Evolutionary conservation across 2,113 vertebrate genomes (phyloP), one percentile per base, ranked within the genome.

Genomic region (Apus apus): DNA sequence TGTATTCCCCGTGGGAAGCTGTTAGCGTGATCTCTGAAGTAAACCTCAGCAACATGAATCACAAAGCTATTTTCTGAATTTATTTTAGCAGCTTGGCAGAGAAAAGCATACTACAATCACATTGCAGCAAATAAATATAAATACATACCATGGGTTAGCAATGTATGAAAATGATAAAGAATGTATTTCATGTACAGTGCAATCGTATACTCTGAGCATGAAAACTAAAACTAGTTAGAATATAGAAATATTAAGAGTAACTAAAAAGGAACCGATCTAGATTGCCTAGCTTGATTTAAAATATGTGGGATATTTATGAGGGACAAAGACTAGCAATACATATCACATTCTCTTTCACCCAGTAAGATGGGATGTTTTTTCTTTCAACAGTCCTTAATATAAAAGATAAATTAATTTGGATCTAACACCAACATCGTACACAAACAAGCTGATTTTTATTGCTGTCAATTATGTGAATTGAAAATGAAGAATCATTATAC

Each of bases 11-110:
- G 18, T 79, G 25, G 32, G 36, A 94, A 76, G 25, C 27, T 93
- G 50, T 25, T 89, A 90, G 25, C 9, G 20, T 65, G 50, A 61
- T 65, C n/a, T 70, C 71, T 62, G 46, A 79, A 89, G 58, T 87
- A 89, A 93, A 85, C 25, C 27, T 61, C 87, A n/a, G 40, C 20
- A 72, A 75, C 5, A 68, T 27, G 40, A 89, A 70, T 87, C 70
- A 60, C 23, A 71, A 83, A 20, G 40, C 67, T 85, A 67, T 94
- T 91, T 94, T 89, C 62, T 89, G 83, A 82, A 85, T 76, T 86
- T 73, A 40, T 85, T 84, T 89, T 79, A 89, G 18, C 18, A 66
- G 36, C 17, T 72, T 85, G 27, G 25, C 64, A 90, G n/a, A 57
- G 45, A 79, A 85, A 6, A 76, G 12, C 27, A 29, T 54, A 29